Base-by-base conservation (phyloP, 2,888 invertebrate genomes). In the Ennomos erosarius region DNA sequence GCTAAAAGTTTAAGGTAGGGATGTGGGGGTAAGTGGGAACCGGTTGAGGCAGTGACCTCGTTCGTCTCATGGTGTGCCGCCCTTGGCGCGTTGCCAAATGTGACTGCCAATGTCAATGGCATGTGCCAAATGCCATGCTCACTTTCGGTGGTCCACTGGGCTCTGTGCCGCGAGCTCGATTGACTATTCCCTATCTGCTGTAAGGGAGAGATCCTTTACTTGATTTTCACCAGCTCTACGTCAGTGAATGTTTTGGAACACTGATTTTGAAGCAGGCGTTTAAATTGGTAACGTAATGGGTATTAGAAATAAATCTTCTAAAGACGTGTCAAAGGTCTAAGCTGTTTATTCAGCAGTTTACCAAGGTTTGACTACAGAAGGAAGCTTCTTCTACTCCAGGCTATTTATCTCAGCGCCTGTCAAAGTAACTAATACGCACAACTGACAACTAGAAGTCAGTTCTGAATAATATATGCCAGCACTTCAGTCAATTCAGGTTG, bases 61-160 rank as follows among this genome's bases (percentile, higher is more conserved):
- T 69, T 80, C 70, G 70, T 65, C 59, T 75, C 69, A 81, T 81
- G 82, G 79, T 73, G 76, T 58, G 66, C 68, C 67, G 74, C 72
- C 77, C 77, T 75, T 81, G 77, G 79, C 80, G 54, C 62, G 52
- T 36, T 55, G 82, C 87, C 87, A 86, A 73, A 71, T 73, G 76
- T 74, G 73, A 74, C 74, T 76, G 69, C 74, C 87, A 88, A 87
- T 87, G 88, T 87, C 88, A 88, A 82, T 85, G 85, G 81, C 85
- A 82, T 74, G 75, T 68, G 76, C 78, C 75, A 71, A 80, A 77
- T 77, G 78, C 67, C 81, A 72, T 73, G 75, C 73, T 75, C 71
- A 69, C 75, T 78, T 77, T 76, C 72, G 59, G 59, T 64, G 68
- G 55, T 69, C 64, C 64, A 68, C 65, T 57, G 66, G 62, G 45